Evolutionary conservation across 37 sponge, comb jelly and placozoan species (phyloP).

Genomic region (Lycopodina hypogea): DNA sequence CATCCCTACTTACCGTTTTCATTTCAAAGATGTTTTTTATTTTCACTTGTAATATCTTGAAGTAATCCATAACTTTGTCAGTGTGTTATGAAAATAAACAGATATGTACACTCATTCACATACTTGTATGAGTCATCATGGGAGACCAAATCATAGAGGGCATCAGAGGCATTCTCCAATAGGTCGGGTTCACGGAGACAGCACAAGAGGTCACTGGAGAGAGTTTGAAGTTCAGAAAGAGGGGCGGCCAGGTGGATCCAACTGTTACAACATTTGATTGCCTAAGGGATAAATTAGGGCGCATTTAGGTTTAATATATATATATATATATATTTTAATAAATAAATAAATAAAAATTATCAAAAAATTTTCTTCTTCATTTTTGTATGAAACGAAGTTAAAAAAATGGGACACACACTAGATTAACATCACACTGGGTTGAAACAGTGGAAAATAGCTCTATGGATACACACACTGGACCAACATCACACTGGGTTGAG

Average conservation of each 20-base stretch:
- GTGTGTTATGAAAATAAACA: too few species aligned
- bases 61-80: too few species aligned
- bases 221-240: slow-evolving; percentile 23
- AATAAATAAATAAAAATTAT: background rate
- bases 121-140: slow-evolving; percentile 65
- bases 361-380: background rate
- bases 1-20: too few species aligned
- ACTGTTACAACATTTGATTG: slow-evolving; percentile 63
- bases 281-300: slow-evolving; percentile 14
- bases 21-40: too few species aligned
- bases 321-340: background rate
- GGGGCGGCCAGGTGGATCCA: slow-evolving; percentile 66
- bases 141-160: slow-evolving; percentile 45
- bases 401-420: background rate
- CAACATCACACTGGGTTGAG: too few species aligned
- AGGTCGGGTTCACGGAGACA: slow-evolving; percentile 43
- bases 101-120: too few species aligned
- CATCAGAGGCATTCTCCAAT: slow-evolving; percentile 22
- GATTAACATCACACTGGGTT: too few species aligned
- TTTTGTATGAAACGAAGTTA: background rate
- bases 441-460: too few species aligned
- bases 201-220: slow-evolving; percentile 41
- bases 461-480: background rate
- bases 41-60: too few species aligned
- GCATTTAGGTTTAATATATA: background rate